Conservation (phyloP, 2,888 invertebrate genomes). For the Disparrhopalites patrizii region DNA sequence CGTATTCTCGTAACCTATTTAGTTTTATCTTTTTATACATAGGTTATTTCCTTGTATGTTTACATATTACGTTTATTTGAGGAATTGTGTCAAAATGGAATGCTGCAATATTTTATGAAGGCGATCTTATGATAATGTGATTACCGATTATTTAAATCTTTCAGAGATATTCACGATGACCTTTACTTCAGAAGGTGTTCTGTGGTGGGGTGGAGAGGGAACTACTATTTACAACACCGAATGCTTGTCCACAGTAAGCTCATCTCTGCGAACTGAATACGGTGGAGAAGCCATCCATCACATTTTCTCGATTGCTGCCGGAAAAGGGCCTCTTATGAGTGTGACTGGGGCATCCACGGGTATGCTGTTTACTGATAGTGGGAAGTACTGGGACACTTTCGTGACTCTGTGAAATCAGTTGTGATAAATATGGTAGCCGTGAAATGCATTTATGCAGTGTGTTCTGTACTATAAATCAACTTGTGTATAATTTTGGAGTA, state of each 20-base stretch:
- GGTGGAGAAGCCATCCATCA: slow-evolving; percentile 37
- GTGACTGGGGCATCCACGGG: slow-evolving; percentile 40
- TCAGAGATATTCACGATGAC: slow-evolving; percentile 37
- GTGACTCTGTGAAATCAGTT: no score
- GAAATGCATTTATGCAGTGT: not conserved
- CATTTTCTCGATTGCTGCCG: slow-evolving; percentile 39
- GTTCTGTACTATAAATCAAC: no score
- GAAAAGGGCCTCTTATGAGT: slow-evolving; percentile 27
- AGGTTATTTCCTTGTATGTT: no score
- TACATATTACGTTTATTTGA: no score
- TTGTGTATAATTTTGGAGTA: no score
- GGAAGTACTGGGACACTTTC: slow-evolving; percentile 38
- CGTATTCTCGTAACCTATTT: no score
- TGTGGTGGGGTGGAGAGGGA: slow-evolving; percentile 44
- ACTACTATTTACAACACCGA: slow-evolving; percentile 34
- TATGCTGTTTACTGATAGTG: slow-evolving; percentile 39
- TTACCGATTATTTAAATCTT: no score
- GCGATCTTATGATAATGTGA: no score
- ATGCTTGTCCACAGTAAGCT: slow-evolving; percentile 25
- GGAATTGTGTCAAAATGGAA: no score
- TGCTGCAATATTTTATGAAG: no score
- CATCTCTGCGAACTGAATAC: slow-evolving; percentile 29
- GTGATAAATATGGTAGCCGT: not conserved
- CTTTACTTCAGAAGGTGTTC: slow-evolving; percentile 32
- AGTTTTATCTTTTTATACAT: no score